Conservation (phyloP, 2,888 invertebrate species). For the Heliconius cydno region DNA sequence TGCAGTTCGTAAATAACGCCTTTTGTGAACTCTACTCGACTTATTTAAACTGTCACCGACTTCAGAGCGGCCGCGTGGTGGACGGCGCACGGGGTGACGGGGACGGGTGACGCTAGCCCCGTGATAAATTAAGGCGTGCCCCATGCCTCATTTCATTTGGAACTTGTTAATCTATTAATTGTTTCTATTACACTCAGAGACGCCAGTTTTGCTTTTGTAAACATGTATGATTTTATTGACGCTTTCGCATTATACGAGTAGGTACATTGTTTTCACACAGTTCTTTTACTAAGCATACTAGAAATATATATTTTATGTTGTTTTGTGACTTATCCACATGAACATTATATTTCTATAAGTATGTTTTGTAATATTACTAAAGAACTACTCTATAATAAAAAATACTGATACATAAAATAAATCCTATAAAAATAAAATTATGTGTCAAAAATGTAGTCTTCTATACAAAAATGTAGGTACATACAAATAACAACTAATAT, state of each 20-base stretch:
- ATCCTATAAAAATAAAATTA: neutral
- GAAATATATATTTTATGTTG: no score
- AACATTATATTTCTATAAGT: neutral
- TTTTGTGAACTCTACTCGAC: slow-evolving; percentile 62
- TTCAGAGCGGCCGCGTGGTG: slow-evolving; percentile 44
- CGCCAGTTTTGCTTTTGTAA: neutral
- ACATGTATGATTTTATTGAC: neutral
- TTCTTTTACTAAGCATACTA: no score
- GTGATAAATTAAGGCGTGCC: slow-evolving; percentile 45
- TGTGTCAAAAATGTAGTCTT: neutral
- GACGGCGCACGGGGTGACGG: slow-evolving; percentile 20
- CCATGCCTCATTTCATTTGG: slow-evolving; percentile 39
- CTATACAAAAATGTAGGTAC: neutral
- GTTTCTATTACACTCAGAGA: slow-evolving; percentile 22
- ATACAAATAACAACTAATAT: neutral
- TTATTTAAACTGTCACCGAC: slow-evolving; percentile 65
- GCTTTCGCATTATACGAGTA: no score
- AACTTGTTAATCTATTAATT: slow-evolving; percentile 44
- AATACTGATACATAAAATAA: neutral
- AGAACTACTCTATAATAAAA: neutral
- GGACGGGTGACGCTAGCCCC: slow-evolving; percentile 39
- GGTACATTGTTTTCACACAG: no score
- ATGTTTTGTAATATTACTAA: neutral
- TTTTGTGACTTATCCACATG: neutral
- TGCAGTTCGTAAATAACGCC: slow-evolving; percentile 76